These are phyloP conservation scores for Azorinus chamasolen DNA, from an alignment of 2,888 invertebrate species.

Conservation along the genomic window DNA sequence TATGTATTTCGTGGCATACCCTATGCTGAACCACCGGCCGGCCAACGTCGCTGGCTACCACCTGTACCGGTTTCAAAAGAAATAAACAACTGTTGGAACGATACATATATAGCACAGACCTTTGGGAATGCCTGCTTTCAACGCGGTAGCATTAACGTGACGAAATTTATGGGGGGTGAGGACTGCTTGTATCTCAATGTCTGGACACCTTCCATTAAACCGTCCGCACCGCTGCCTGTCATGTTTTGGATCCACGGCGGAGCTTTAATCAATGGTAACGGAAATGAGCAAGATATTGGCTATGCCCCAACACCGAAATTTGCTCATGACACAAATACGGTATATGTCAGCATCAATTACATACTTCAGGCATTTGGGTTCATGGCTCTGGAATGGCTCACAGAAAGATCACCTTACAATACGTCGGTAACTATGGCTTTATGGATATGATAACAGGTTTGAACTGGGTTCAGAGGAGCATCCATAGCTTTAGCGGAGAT, in stretches of 20 bases:
- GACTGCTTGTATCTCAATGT: slow-evolving; percentile 82
- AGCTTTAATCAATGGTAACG: slow-evolving; percentile 60
- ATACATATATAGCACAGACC: not conserved
- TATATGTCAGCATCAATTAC: slow-evolving; percentile 95
- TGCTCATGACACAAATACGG: slow-evolving; percentile 92
- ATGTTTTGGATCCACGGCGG: slow-evolving; percentile 84
- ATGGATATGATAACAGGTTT: slow-evolving; percentile 76
- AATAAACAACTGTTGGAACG: not conserved
- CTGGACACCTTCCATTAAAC: slow-evolving; percentile 79
- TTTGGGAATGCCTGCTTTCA: slow-evolving; percentile 62
- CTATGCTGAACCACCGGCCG: too few species aligned
- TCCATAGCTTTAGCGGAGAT: slow-evolving; percentile 76
- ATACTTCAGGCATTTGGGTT: slow-evolving; percentile 92
- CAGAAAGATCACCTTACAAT: slow-evolving; percentile 44
- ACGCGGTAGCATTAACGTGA: slow-evolving; percentile 8
- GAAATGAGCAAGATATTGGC: slow-evolving; percentile 59
- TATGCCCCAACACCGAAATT: slow-evolving; percentile 91
- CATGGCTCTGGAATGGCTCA: slow-evolving; percentile 88
- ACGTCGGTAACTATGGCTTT: slow-evolving; percentile 78
- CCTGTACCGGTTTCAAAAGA: too few species aligned
- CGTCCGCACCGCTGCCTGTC: slow-evolving; percentile 71
- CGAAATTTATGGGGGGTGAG: slow-evolving; percentile 65
- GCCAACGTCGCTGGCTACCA: too few species aligned
- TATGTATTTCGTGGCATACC: too few species aligned
- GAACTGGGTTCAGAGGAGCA: slow-evolving; percentile 74